Percentiles rank a stretch among this genome's conserved stretches.
These are phyloP conservation scores for Lathamus discolor DNA, from an alignment of 2,113 vertebrate genomes.

Conservation along the genomic window DNA sequence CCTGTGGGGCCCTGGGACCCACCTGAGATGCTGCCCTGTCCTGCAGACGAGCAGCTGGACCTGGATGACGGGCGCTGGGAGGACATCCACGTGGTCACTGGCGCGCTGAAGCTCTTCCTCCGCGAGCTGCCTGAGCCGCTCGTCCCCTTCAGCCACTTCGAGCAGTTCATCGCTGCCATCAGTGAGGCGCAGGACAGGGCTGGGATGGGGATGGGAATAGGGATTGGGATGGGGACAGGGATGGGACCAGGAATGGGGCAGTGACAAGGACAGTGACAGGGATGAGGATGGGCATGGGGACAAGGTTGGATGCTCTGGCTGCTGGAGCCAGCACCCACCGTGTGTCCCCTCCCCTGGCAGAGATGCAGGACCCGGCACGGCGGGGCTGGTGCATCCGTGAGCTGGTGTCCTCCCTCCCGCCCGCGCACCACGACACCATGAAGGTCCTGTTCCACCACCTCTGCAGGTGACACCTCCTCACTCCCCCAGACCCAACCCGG, in stretches of 20 bases:
- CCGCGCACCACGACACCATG: slow-evolving; percentile 86
- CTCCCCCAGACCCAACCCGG: rapidly evolving
- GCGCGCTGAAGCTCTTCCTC: slow-evolving; percentile 93
- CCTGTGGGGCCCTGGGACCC: rapidly evolving
- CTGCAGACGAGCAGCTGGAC: slow-evolving; percentile 84
- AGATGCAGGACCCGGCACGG: slow-evolving; percentile 75
- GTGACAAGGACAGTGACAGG: background rate
- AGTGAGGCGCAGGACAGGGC: slow-evolving; percentile 74
- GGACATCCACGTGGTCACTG: slow-evolving; percentile 92
- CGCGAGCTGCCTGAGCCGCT: slow-evolving; percentile 90
- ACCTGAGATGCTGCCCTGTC: background rate
- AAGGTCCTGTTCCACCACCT: slow-evolving; percentile 88
- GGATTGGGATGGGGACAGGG: background rate
- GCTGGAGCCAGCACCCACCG: rapidly evolving
- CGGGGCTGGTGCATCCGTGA: slow-evolving; percentile 75
- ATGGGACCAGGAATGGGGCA: background rate
- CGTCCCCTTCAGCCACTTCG: slow-evolving; percentile 87
- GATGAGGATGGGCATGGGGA: no score
- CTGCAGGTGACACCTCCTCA: slow-evolving; percentile 77
- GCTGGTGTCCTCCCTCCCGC: slow-evolving; percentile 82
- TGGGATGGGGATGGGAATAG: rapidly evolving
- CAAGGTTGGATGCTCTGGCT: rapidly evolving
- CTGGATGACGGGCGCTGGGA: slow-evolving; percentile 91
- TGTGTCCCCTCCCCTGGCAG: slow-evolving; percentile 58
- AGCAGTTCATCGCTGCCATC: slow-evolving; percentile 86